phyloP scores from a whole-genome alignment of 2,888 invertebrate species.

The Drosophila neonasuta region DNA sequence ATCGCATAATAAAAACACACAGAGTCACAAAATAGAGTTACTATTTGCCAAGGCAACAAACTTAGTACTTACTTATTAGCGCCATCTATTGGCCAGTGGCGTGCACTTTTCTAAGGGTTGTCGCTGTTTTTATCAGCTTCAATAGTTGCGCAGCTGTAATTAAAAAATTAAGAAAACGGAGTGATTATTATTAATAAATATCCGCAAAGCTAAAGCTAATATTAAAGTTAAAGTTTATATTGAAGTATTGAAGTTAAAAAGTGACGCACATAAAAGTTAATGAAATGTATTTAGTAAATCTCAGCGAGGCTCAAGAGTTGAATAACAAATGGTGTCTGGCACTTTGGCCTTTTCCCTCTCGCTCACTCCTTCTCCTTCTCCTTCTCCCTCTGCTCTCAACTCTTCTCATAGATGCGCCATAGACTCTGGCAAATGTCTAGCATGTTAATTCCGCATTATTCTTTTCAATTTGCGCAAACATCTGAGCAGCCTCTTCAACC shows the following conservation, averaged over 20 bases:
- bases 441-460: conserved; percentile 47
- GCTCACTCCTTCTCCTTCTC: too few relatives aligned
- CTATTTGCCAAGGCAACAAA: background rate
- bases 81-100: background rate
- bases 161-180: too few relatives aligned
- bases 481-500: conserved; percentile 2
- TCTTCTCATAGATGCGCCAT: background rate
- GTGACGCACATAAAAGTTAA: conserved; percentile 1
- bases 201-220: too few relatives aligned
- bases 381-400: too few relatives aligned
- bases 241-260: background rate
- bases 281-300: conserved; percentile 17
- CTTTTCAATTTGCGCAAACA: conserved; percentile 54
- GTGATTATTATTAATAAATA: too few relatives aligned
- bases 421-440: conserved; percentile 24
- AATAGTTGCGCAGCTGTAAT: too few relatives aligned
- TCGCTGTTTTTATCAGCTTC: too few relatives aligned
- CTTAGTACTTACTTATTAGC: background rate
- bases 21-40: background rate
- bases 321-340: conserved; percentile 16
- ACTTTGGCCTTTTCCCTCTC: background rate
- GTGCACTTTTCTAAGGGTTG: background rate
- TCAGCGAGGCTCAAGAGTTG: background rate
- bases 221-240: too few relatives aligned
- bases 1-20: background rate